Evolutionary conservation across 2,113 vertebrate genomes (phyloP), one percentile per base, ranked within the genome.

Genomic region (Siniperca knerii): DNA sequence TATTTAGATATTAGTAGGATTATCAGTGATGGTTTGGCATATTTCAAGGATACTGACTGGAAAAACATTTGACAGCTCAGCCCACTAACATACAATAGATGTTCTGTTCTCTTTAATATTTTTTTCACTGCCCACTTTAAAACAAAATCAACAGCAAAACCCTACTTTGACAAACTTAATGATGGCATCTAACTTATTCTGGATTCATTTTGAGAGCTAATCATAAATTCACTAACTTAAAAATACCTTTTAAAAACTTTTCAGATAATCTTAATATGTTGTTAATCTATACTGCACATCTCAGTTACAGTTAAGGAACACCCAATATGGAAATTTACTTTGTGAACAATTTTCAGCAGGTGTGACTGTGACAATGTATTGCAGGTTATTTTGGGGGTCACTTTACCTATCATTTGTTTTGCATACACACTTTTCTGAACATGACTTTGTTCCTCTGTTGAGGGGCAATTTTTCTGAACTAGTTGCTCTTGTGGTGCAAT

Each of bases 51-150:
- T 33, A 77, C 8, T 57, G 50, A 10, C 15, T 37, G 23, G 8
- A 16, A 54, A 48, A 79, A 23, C 25, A 33, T 64, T 75, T 77
- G 76, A 86, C 83, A 80, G 82, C 44, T 86, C 83, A 64, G 60
- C 83, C 86, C 60, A 71, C 82, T 75, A 48, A 66, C 20, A 23
- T 21, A 62, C 25, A 82, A 75, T 35, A 61, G 58, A 87, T 82
- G 65, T 42, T 62, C 44, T 78, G 25, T 84, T 84, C 12, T 77
- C 44, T 46, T 50, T 74, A 68, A 46, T 21, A 15, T 57, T 76
- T 71, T 52, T 75, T 82, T 55, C 69, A 65, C 54, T 79, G 33
- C 83, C 79, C 83, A 77, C 85, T 25, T 62, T 44, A n/a, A 7
- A 73, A 82, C 13, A 82, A 67, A 65, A 70, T 15, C 29, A 33